Percentiles rank a stretch among this genome's conserved stretches.
phyloP scores from a whole-genome alignment of 2,797 vertebrate genomes.

The Enoplosus armatus region DNA sequence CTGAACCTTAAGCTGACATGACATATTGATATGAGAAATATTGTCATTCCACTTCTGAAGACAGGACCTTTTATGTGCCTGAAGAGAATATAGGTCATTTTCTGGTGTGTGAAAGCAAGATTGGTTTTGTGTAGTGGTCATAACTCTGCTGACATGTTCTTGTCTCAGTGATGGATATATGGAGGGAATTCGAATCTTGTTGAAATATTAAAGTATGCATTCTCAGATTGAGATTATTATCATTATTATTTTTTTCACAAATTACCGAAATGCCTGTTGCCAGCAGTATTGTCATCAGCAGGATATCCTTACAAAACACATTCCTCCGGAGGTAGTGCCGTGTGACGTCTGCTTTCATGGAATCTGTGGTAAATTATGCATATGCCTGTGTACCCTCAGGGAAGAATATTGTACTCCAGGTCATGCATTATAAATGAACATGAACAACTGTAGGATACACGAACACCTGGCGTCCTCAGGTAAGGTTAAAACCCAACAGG shows the following conservation, averaged over 20 bases:
- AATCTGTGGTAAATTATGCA: conserved; percentile 74
- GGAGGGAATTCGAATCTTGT: conserved; percentile 29
- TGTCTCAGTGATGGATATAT: conserved; percentile 10
- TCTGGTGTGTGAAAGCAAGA: conserved; percentile 35
- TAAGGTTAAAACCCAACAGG: conserved; percentile 69
- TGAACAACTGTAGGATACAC: conserved; percentile 52
- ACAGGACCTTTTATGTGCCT: neutral
- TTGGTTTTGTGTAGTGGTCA: conserved; percentile 29
- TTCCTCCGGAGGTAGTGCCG: conserved; percentile 18
- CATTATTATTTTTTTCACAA: neutral
- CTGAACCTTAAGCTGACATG: conserved; percentile 17
- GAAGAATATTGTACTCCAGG: conserved; percentile 57
- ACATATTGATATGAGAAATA: conserved; percentile 20
- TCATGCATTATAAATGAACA: conserved; percentile 76
- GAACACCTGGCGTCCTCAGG: conserved; percentile 63
- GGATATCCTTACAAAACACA: conserved; percentile 44
- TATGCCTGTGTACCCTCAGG: conserved; percentile 60
- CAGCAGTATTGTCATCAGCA: conserved; percentile 36
- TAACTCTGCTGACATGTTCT: conserved; percentile 21
- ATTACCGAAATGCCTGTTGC: conserved; percentile 30
- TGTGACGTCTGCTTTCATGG: conserved; percentile 48
- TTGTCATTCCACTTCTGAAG: conserved; percentile 18
- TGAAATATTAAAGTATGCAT: conserved; percentile 18
- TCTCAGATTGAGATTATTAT: neutral
- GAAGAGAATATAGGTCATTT: conserved; percentile 21